Percentiles rank a stretch among this genome's conserved stretches.
Conservation (phyloP, 23 tunicate genomes). For the Halocynthia aurantium region DNA sequence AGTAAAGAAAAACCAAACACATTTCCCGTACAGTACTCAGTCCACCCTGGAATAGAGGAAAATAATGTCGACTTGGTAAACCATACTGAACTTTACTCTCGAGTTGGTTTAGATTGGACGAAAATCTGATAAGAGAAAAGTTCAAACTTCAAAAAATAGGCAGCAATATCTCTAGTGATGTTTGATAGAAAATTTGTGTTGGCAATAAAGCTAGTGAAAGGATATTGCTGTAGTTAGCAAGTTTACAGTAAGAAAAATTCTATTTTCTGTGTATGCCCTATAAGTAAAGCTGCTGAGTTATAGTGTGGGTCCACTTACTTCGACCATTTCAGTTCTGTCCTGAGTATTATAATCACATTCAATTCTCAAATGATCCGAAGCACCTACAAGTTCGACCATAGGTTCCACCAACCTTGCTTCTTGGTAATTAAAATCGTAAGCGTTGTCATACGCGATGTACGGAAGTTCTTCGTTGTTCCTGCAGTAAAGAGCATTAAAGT, state of each 20-base stretch:
- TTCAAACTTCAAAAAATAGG: too few relatives aligned
- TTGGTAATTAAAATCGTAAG: slow-evolving; percentile 22
- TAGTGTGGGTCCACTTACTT: not conserved
- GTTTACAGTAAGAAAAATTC: too few relatives aligned
- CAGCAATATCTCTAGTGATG: not conserved
- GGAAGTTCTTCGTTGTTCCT: slow-evolving; percentile 23
- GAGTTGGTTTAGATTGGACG: too few relatives aligned
- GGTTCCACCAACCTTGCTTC: slow-evolving; percentile 10
- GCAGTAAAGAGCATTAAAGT: not conserved
- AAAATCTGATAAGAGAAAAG: too few relatives aligned
- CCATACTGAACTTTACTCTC: not conserved
- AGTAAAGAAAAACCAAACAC: slow-evolving; percentile 2
- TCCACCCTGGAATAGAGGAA: slow-evolving; percentile 6
- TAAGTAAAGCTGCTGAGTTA: too few relatives aligned
- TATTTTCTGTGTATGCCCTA: too few relatives aligned
- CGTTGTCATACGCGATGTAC: not conserved
- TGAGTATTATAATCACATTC: slow-evolving; percentile 13
- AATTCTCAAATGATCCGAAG: slow-evolving; percentile 1
- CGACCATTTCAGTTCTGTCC: slow-evolving; percentile 1
- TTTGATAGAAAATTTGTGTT: not conserved
- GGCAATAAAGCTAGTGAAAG: not conserved
- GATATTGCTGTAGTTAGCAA: too few relatives aligned
- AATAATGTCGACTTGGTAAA: not conserved
- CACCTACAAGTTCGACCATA: not conserved
- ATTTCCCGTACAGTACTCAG: not conserved